A percentile compares a stretch with the other conserved stretches of the same genome.
Conservation (phyloP, 2,113 vertebrate genomes). For the Xenopus borealis region DNA sequence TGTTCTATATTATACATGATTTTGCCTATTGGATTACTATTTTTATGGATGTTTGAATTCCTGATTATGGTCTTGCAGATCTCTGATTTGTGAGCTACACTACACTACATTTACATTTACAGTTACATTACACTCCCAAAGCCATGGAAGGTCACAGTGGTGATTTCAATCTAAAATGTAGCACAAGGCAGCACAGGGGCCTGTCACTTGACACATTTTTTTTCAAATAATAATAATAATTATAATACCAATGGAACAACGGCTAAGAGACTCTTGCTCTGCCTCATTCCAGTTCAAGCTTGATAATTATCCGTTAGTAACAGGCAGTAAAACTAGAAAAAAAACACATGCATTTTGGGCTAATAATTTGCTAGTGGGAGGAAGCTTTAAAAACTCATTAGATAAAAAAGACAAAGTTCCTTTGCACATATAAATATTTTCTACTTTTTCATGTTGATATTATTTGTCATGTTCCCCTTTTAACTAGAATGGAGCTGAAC, state of each 20-base stretch:
- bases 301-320: conserved; percentile 37
- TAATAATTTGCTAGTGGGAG: conserved; percentile 33
- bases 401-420: not conserved
- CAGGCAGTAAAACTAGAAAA: conserved; percentile 22
- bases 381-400: conserved; percentile 6
- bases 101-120: too few species aligned
- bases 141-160: not conserved
- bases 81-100: not conserved
- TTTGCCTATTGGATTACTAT: not conserved
- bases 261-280: conserved; percentile 1
- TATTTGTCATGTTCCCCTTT: too few species aligned
- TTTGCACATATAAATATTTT: not conserved
- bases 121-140: not conserved
- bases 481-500: too few species aligned
- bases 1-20: not conserved
- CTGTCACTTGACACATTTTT: conserved; percentile 13
- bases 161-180: not conserved
- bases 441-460: not conserved
- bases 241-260: conserved; percentile 32
- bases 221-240: conserved; percentile 8
- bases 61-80: not conserved
- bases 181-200: conserved; percentile 5
- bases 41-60: not conserved
- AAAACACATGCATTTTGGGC: conserved; percentile 16
- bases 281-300: conserved; percentile 17